These are phyloP conservation scores for Reticulitermes speratus DNA, from an alignment of 1,140 invertebrate genomes.

Conservation along the genomic window DNA sequence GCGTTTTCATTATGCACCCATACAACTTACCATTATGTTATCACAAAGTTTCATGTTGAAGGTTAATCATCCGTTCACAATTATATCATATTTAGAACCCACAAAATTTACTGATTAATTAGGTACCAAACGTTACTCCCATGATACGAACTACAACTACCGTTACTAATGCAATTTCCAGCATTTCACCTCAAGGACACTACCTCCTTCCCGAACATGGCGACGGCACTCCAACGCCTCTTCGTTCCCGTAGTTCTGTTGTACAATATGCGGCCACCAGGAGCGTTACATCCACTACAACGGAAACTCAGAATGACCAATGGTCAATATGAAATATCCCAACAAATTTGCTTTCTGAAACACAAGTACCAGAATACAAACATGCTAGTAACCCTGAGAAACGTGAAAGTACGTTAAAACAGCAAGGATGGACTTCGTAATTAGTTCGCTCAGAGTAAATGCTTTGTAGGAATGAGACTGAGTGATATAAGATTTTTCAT, in stretches of 20 bases:
- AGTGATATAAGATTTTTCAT: no score
- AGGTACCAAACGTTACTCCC: conserved; percentile 54
- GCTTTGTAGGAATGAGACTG: no score
- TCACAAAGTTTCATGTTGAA: conserved; percentile 56
- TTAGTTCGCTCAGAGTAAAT: no score
- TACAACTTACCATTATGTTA: conserved; percentile 59
- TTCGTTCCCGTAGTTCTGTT: background rate
- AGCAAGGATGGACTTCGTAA: no score
- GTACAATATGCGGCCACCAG: background rate
- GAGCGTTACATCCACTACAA: background rate
- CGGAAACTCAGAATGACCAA: no score
- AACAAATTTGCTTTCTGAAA: no score
- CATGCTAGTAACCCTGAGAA: no score
- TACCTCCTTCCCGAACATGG: conserved; percentile 58
- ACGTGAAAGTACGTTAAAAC: no score
- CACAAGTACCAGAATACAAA: no score
- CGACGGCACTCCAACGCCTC: conserved; percentile 39
- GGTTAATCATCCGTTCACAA: conserved; percentile 52
- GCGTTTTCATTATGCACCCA: conserved; percentile 42
- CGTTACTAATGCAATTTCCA: conserved; percentile 53
- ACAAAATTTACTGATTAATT: conserved; percentile 49
- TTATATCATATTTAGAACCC: conserved; percentile 47
- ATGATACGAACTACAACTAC: conserved; percentile 51
- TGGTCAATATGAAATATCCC: no score
- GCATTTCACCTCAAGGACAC: conserved; percentile 54